Percentiles rank a stretch among this genome's conserved stretches.
Evolutionary conservation across 2,888 invertebrate species (phyloP).

Genomic region (Prenolepis imparis): DNA sequence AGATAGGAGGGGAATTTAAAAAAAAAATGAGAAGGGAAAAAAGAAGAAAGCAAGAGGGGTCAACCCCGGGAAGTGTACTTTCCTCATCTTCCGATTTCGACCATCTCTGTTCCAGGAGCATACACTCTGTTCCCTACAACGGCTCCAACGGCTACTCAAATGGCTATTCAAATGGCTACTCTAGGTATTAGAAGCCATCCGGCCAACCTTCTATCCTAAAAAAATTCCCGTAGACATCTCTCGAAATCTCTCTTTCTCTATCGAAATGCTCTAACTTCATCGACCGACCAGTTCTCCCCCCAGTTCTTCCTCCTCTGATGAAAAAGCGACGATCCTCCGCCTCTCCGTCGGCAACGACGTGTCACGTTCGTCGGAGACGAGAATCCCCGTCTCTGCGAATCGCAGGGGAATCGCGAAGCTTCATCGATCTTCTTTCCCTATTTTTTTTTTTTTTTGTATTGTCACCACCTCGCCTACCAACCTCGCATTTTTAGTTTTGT

Average conservation of each 20-base stretch:
- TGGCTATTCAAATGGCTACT: slow-evolving; percentile 86
- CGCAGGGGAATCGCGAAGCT: slow-evolving; percentile 51
- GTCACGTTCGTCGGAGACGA: slow-evolving; percentile 36
- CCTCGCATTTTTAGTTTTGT: slow-evolving; percentile 64
- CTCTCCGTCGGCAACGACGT: slow-evolving; percentile 30
- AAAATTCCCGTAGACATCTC: slow-evolving; percentile 69
- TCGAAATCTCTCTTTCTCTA: slow-evolving; percentile 66
- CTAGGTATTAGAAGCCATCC: slow-evolving; percentile 86
- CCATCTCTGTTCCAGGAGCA: slow-evolving; percentile 86
- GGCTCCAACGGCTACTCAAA: slow-evolving; percentile 86
- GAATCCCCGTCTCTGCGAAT: neutral
- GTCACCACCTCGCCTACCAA: slow-evolving; percentile 36
- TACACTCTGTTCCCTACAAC: slow-evolving; percentile 86
- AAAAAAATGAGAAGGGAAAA: too few species aligned
- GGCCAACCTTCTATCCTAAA: slow-evolving; percentile 78
- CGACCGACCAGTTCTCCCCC: slow-evolving; percentile 39
- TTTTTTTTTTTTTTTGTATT: slow-evolving; percentile 19
- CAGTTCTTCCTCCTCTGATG: slow-evolving; percentile 27
- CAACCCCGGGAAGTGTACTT: slow-evolving; percentile 64
- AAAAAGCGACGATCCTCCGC: slow-evolving; percentile 27
- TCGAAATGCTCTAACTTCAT: slow-evolving; percentile 52
- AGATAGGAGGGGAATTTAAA: slow-evolving; percentile 52
- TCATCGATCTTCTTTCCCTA: slow-evolving; percentile 19
- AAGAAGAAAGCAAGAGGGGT: slow-evolving; percentile 21
- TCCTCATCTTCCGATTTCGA: slow-evolving; percentile 84